These are phyloP conservation scores for Drosophila sproati DNA, from an alignment of 1,140 invertebrate species.

Conservation along the genomic window DNA sequence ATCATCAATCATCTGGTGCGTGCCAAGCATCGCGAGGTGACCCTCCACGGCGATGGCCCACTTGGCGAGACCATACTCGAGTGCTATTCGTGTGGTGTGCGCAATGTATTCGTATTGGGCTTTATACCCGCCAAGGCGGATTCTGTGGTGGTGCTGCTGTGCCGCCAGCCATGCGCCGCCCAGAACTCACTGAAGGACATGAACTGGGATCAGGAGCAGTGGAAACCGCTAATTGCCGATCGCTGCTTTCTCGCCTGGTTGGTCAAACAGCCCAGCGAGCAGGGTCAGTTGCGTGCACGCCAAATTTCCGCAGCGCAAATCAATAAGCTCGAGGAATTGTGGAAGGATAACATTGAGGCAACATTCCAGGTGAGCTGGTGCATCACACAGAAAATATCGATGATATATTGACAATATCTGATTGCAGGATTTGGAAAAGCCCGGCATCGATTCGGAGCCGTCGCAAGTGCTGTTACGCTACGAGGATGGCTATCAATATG, in stretches of 20 bases:
- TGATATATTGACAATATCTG: background rate
- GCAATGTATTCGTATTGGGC: conserved; percentile 98
- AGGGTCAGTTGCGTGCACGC: conserved; percentile 96
- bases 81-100: conserved; percentile 99
- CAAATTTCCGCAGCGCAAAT: conserved; percentile 99
- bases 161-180: conserved; percentile 98
- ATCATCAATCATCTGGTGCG: conserved; percentile 99
- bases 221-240: conserved; percentile 99
- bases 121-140: conserved; percentile 99
- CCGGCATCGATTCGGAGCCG: conserved; percentile 98
- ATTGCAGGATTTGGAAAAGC: conserved; percentile 94
- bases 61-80: conserved; percentile 98
- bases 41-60: conserved; percentile 98
- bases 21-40: conserved; percentile 99
- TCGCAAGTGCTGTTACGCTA: conserved; percentile 97
- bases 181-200: conserved; percentile 98
- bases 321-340: conserved; percentile 98
- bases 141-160: conserved; percentile 99
- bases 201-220: conserved; percentile 99
- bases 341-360: conserved; percentile 99
- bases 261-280: conserved; percentile 97
- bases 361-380: conserved; percentile 90
- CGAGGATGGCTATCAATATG: conserved; percentile 99
- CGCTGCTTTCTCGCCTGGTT: conserved; percentile 98
- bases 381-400: background rate